Percentiles rank a stretch among this genome's conserved stretches.
phyloP scores from a whole-genome alignment of 2,113 vertebrate genomes.

The Eretmochelys imbricata region DNA sequence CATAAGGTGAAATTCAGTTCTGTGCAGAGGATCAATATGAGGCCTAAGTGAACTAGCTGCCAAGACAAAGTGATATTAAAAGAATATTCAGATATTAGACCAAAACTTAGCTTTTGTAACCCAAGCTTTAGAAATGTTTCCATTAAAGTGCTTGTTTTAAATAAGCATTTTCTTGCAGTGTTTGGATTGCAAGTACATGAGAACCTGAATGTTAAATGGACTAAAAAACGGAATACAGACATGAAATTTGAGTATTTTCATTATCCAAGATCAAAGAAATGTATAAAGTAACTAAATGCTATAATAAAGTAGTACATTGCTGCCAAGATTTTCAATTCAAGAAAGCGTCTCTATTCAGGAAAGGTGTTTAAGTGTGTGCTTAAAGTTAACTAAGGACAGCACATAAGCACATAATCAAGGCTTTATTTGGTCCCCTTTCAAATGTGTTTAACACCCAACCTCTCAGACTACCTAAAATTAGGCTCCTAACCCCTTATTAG shows the following conservation, averaged over 20 bases:
- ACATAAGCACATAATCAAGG: not conserved
- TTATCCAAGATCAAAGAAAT: slow-evolving; percentile 40
- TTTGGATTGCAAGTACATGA: not conserved
- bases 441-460: not conserved
- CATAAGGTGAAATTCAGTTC: not conserved
- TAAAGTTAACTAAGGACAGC: not conserved
- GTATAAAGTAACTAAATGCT: slow-evolving; percentile 40
- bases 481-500: not conserved
- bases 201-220: not conserved
- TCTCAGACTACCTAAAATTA: not conserved
- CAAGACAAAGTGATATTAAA: not conserved
- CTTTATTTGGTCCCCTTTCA: not conserved
- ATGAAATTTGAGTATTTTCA: slow-evolving; percentile 42
- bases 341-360: not conserved
- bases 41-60: not conserved
- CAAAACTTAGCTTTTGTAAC: slow-evolving; percentile 19
- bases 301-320: not conserved
- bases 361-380: not conserved
- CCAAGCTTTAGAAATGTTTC: slow-evolving; percentile 51
- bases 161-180: not conserved
- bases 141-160: slow-evolving; percentile 43
- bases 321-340: slow-evolving; percentile 32
- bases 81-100: not conserved
- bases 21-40: not conserved
- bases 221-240: not conserved